Evolutionary conservation across 1,140 invertebrate species (phyloP).

Genomic region (Pissodes strobi): DNA sequence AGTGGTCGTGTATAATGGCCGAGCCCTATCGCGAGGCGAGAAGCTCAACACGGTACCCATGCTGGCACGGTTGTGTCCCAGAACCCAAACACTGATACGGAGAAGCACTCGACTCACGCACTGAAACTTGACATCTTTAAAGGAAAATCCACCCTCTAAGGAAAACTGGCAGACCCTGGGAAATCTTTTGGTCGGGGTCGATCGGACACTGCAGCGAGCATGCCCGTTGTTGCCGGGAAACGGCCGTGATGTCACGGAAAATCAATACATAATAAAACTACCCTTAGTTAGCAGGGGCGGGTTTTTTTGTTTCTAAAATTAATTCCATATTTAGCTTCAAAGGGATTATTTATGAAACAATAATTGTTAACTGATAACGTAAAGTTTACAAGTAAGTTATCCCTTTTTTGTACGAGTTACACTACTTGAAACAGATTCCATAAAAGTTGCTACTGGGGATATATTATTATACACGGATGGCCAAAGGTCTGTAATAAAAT

Average conservation of each 20-base stretch:
- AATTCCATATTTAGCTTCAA: too few species aligned
- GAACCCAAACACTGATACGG: not conserved
- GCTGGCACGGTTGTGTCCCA: slow-evolving; percentile 7
- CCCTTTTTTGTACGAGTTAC: too few species aligned
- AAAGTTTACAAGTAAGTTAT: too few species aligned
- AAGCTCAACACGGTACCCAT: slow-evolving; percentile 97
- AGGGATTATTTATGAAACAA: too few species aligned
- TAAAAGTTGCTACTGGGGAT: too few species aligned
- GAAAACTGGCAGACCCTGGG: slow-evolving; percentile 26
- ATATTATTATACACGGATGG: too few species aligned
- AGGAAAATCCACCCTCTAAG: slow-evolving; percentile 27
- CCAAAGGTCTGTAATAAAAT: too few species aligned
- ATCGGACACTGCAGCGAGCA: slow-evolving; percentile 33
- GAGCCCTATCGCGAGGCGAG: slow-evolving; percentile 81
- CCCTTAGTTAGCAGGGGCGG: slow-evolving; percentile 22
- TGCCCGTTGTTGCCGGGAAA: slow-evolving; percentile 51
- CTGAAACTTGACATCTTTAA: slow-evolving; percentile 26
- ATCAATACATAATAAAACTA: slow-evolving; percentile 47
- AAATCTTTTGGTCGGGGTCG: slow-evolving; percentile 44
- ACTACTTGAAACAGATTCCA: too few species aligned
- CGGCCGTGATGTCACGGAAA: slow-evolving; percentile 51
- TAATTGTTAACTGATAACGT: too few species aligned
- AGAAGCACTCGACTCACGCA: slow-evolving; percentile 15
- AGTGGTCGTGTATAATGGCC: slow-evolving; percentile 68
- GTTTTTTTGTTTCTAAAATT: not conserved